Evolutionary conservation across 1,140 invertebrate species (phyloP).

Genomic region (Nasonia giraulti): DNA sequence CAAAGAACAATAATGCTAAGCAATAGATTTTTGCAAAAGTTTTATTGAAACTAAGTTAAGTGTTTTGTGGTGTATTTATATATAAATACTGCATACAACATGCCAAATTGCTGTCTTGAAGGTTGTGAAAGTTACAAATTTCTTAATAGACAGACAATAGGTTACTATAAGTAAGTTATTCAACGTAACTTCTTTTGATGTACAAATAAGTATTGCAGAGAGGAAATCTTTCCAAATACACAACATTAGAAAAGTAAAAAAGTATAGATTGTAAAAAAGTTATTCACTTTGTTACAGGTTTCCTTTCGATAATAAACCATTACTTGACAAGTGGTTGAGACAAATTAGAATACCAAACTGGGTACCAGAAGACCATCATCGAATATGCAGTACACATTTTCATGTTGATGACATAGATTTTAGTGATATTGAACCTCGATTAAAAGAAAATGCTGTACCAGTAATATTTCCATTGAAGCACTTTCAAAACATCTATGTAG

Average conservation of each 20-base stretch:
- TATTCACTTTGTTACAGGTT: constrained; percentile 51
- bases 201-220: not conserved
- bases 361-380: constrained; percentile 44
- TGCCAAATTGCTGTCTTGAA: constrained; percentile 51
- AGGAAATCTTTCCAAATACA: not conserved
- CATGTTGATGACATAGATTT: constrained; percentile 52
- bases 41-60: not conserved
- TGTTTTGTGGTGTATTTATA: not conserved
- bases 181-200: not conserved
- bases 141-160: constrained; percentile 41
- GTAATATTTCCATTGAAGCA: constrained; percentile 54
- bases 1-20: too few relatives aligned
- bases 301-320: constrained; percentile 52
- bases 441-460: constrained; percentile 54
- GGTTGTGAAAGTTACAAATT: constrained; percentile 54
- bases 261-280: not conserved
- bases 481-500: constrained; percentile 21
- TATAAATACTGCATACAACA: constrained; percentile 9
- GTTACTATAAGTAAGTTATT: constrained; percentile 53
- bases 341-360: constrained; percentile 55
- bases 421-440: constrained; percentile 44
- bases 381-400: constrained; percentile 59
- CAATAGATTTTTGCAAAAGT: not conserved
- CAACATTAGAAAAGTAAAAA: too few relatives aligned
- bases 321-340: constrained; percentile 56